Evolutionary conservation across 1,140 invertebrate species (phyloP), one percentile per base, ranked within the genome.

Genomic region (Drosophila kohkoa): DNA sequence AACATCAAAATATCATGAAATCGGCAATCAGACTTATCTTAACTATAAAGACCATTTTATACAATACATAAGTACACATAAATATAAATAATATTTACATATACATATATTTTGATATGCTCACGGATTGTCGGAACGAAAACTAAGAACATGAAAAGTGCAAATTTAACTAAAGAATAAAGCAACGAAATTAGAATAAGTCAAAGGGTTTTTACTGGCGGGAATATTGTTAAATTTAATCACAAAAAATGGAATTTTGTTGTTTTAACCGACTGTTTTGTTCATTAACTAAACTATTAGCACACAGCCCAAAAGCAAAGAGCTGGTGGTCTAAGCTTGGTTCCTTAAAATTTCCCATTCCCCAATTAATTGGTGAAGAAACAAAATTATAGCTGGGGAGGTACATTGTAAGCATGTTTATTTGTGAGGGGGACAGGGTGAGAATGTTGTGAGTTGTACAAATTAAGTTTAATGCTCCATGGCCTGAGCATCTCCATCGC

Each of bases 401-500:
- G 25, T 63, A 65, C 72, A 83, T 55, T 62, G 57, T 58, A 65
- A 68, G 57, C 63, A 65, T 77, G 69, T 85, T 85, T 86, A 87
- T 87, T 87, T 55, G 75, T 25, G 35, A 6, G 51, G 54, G 30
- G 59, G 20, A 25, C 10, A 2, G 35, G 35, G 2, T 85, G 52
- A 75, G 82, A 86, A 78, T 85, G 81, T 81, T 77, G 38, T 35
- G 62, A 77, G 64, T 62, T 49, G 35, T 25, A 15, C 4, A 35
- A 10, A 30, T 32, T n/a, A 15, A 20, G 55, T 65, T 30, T 90
- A 92, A 59, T 92, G 87, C 38, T 92, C 91, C 91, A 92, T 92
- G 13, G 91, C 55, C 65, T 91, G 87, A 6, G 71, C 85, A 63
- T 92, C 83, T 6, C 90, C 87, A 8, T 80, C 82, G 11, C 75